Conservation (phyloP, 2,797 vertebrate genomes). For the Hozukius guyotensis region DNA sequence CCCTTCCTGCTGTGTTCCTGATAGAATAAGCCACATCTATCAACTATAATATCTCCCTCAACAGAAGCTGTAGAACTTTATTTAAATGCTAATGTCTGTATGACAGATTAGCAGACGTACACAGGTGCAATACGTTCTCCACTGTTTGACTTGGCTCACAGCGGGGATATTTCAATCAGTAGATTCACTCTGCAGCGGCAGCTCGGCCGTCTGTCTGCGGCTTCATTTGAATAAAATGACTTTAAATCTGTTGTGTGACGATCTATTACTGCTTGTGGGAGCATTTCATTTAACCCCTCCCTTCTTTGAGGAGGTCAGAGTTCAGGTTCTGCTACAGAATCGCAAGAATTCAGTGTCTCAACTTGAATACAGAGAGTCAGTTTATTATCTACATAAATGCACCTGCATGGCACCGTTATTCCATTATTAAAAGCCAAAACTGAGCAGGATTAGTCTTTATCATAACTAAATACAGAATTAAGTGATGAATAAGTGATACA, state of each 20-base stretch:
- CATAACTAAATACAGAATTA: not conserved
- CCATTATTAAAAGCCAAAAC: not conserved
- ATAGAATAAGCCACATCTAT: slow-evolving; percentile 61
- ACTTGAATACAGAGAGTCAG: not conserved
- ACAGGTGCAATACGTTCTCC: slow-evolving; percentile 38
- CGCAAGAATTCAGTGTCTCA: not conserved
- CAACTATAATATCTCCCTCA: slow-evolving; percentile 47
- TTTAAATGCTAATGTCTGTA: slow-evolving; percentile 73
- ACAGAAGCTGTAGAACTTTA: slow-evolving; percentile 57
- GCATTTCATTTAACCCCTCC: not conserved
- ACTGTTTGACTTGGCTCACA: slow-evolving; percentile 42
- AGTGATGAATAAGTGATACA: not conserved
- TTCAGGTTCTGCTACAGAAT: not conserved
- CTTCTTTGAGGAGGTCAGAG: slow-evolving; percentile 2
- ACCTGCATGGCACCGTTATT: not conserved
- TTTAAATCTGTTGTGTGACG: not conserved
- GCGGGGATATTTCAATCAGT: slow-evolving; percentile 29
- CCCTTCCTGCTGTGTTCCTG: slow-evolving; percentile 37
- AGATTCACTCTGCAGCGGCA: slow-evolving; percentile 13
- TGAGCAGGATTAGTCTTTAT: not conserved
- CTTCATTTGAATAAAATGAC: slow-evolving; percentile 15
- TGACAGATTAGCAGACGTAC: slow-evolving; percentile 53
- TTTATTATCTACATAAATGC: slow-evolving; percentile 18
- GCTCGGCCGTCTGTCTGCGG: not conserved
- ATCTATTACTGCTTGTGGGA: not conserved